A percentile compares a stretch with the other conserved stretches of the same genome.
Evolutionary conservation across 92 coral and sea anemone genomes (phyloP).

Genomic region (Zoanthus sociatus): DNA sequence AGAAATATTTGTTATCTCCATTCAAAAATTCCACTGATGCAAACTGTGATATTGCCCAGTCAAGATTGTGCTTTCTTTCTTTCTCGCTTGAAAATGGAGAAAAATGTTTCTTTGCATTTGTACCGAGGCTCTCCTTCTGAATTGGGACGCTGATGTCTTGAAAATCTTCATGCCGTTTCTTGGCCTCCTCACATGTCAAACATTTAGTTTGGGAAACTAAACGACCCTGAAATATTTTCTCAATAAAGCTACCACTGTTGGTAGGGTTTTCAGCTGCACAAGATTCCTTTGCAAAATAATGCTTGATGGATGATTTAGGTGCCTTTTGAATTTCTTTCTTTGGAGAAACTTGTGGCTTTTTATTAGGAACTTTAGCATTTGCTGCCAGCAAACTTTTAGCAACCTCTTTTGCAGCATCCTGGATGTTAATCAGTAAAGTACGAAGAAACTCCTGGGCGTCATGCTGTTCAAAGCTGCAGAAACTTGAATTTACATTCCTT

Average conservation of each 20-base stretch:
- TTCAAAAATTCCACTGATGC: conserved; percentile 86
- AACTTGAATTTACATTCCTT: conserved; percentile 82
- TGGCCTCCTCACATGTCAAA: conserved; percentile 90
- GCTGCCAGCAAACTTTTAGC: conserved; percentile 46
- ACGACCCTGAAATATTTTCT: conserved; percentile 83
- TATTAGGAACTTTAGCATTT: background rate
- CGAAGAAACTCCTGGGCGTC: conserved; percentile 98
- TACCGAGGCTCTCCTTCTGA: conserved; percentile 65
- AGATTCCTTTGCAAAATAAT: conserved; percentile 17
- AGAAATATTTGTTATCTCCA: conserved; percentile 95
- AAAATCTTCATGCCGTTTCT: conserved; percentile 85
- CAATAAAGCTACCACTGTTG: conserved; percentile 37
- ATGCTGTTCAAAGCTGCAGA: conserved; percentile 90
- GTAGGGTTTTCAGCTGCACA: background rate
- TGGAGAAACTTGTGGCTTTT: background rate
- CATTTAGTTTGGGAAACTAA: conserved; percentile 90
- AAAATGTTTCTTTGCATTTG: conserved; percentile 62
- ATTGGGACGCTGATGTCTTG: conserved; percentile 99
- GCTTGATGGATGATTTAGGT: conserved; percentile 30
- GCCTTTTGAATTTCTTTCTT: background rate
- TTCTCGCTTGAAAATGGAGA: conserved; percentile 86
- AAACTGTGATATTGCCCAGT: conserved; percentile 98
- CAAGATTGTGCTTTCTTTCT: conserved; percentile 61
- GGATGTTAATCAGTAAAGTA: conserved; percentile 76
- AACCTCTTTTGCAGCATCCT: conserved; percentile 71